Conservation (phyloP, 2,797 vertebrate species). For the Gobionotothen gibberifrons region DNA sequence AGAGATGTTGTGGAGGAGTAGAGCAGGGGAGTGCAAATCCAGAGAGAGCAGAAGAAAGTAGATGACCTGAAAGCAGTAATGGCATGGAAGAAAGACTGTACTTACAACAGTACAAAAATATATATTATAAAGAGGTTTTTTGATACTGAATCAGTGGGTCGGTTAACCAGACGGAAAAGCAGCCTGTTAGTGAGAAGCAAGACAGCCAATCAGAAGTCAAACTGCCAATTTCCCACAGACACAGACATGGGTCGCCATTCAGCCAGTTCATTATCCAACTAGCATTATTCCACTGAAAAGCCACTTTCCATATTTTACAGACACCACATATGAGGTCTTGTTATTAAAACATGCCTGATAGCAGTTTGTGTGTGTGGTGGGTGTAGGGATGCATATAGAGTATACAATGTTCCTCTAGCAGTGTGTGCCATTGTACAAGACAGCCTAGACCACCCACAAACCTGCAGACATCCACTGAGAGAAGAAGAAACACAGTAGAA, state of each 20-base stretch:
- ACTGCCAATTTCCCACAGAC: not conserved
- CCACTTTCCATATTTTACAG: constrained; percentile 7
- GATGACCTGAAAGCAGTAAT: constrained; percentile 48
- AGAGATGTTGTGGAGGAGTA: constrained; percentile 39
- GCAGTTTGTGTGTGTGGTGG: not conserved
- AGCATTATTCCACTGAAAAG: constrained; percentile 2
- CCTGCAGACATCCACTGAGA: constrained; percentile 14
- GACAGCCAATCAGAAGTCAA: not conserved
- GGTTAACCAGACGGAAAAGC: constrained; percentile 8
- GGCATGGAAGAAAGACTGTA: constrained; percentile 19
- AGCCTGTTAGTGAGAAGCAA: not conserved
- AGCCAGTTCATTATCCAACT: constrained; percentile 18
- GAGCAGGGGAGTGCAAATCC: constrained; percentile 37
- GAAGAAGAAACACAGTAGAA: not conserved
- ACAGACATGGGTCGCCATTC: not conserved
- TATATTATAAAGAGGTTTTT: not conserved
- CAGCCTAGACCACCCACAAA: constrained; percentile 10
- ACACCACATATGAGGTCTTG: not conserved
- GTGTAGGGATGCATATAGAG: not conserved
- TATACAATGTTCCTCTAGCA: not conserved
- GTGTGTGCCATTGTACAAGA: not conserved
- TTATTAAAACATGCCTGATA: constrained; percentile 6
- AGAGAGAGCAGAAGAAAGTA: constrained; percentile 29
- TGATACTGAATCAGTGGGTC: not conserved
- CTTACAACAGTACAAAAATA: not conserved